Evolutionary conservation across 2,888 invertebrate species (phyloP), one percentile per base, ranked within the genome.

Genomic region (Junonia oenone): DNA sequence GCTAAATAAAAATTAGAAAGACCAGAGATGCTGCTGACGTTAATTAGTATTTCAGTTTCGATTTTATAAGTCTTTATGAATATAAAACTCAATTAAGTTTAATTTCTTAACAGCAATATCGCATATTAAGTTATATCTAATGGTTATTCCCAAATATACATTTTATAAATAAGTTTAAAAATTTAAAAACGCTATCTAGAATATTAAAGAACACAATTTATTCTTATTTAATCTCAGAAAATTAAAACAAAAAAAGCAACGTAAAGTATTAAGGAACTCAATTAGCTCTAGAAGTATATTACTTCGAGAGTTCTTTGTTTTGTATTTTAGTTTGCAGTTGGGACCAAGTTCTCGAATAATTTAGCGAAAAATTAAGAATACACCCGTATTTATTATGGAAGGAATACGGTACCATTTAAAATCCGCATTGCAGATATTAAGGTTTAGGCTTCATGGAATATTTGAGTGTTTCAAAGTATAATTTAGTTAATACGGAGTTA

Each of bases 401-500:
- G 51, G 27, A 46, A 33, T 46, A 47, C 29, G 38, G 22, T 33
- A 38, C 22, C 43, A 45, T 58, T 58, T 54, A 55, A 55, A 57
- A 46, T 54, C 51, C 58, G 58, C 58, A 58, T 51, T 58, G 58
- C 58, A 58, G 58, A 58, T 58, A 51, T 55, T 43, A 55, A 55
- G 55, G 51, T 55, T 51, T 40, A 40, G 38, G 38, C 17, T 19
- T 19, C 55, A 51, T 47, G 50, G 46, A 51, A 38, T 58, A 47
- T 51, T 43, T 43, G 35, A 35, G 46, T 46, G 38, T 40, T 40
- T 5, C 19, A 29, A 38, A 53, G 35, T 47, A 53, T n/a, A 40
- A 40, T 19, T 40, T 19, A 17, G 11, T 40, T 19, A 40, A 19
- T 40, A 40, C 15, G 9, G 17, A 19, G 17, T 19, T 40, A 9